A percentile compares a stretch with the other conserved stretches of the same genome.
phyloP scores from a whole-genome alignment of 2,113 vertebrate species.

The Ammodramus savannarum region DNA sequence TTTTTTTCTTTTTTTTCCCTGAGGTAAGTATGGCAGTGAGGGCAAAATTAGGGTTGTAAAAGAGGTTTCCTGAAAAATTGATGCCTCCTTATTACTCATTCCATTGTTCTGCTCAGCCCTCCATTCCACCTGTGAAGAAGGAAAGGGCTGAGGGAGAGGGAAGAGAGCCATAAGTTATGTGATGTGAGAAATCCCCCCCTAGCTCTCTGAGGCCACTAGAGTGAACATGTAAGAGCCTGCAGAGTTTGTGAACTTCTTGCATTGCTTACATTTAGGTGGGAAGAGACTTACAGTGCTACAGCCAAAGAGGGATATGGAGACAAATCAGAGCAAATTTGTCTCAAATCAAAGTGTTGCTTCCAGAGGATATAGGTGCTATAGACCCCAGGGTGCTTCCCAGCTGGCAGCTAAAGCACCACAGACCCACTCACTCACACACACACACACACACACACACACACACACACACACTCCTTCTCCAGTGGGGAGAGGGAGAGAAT shows the following conservation, averaged over 20 bases:
- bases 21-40: background rate
- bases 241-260: background rate
- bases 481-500: background rate
- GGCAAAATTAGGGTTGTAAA: background rate
- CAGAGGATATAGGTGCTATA: background rate
- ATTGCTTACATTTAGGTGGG: background rate
- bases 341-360: background rate
- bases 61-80: background rate
- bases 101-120: background rate
- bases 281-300: background rate
- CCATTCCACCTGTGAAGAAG: background rate
- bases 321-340: background rate
- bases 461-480: too few relatives aligned
- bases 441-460: too few relatives aligned
- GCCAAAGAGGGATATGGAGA: background rate
- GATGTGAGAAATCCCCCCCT: background rate
- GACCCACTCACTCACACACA: too few relatives aligned
- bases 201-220: background rate
- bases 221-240: background rate
- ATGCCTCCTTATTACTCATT: background rate
- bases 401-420: fast-evolving
- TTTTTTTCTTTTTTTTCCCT: too few relatives aligned
- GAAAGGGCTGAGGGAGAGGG: background rate
- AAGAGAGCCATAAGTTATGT: fast-evolving
- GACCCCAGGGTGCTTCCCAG: background rate